Evolutionary conservation across 1,140 invertebrate genomes (phyloP).

Genomic region (Lordiphosa clarofinis): DNA sequence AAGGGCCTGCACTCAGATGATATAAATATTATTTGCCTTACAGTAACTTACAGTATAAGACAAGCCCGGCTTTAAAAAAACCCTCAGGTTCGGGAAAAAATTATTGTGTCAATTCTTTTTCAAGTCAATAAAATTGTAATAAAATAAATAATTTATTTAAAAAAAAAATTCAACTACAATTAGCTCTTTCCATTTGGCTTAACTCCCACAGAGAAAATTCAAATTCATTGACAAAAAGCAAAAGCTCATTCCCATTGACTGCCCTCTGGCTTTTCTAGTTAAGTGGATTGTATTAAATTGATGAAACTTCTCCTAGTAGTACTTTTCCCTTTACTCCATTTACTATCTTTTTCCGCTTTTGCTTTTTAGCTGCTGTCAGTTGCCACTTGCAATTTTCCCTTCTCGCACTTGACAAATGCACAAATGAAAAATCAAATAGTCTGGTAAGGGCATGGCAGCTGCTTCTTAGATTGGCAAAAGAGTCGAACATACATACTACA

Average conservation of each 20-base stretch:
- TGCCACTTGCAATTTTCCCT: slow-evolving; percentile 53
- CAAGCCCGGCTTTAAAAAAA: too few species aligned
- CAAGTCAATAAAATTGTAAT: too few species aligned
- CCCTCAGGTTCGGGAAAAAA: too few species aligned
- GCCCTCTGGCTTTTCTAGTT: slow-evolving; percentile 35
- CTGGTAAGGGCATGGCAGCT: slow-evolving; percentile 17
- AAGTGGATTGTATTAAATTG: slow-evolving; percentile 62
- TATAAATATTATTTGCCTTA: too few species aligned
- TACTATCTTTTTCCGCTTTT: slow-evolving; percentile 11
- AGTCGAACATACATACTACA: not conserved
- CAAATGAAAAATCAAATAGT: slow-evolving; percentile 60
- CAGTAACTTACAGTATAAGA: too few species aligned
- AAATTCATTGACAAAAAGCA: too few species aligned
- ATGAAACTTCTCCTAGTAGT: slow-evolving; percentile 37
- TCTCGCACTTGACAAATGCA: slow-evolving; percentile 56
- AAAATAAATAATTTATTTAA: too few species aligned
- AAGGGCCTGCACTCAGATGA: too few species aligned
- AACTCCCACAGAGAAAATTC: too few species aligned
- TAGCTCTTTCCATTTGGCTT: too few species aligned
- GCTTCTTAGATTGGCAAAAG: slow-evolving; percentile 24
- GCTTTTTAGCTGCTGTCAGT: slow-evolving; percentile 33
- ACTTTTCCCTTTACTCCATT: not conserved
- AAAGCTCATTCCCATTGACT: slow-evolving; percentile 3
- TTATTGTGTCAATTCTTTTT: too few species aligned
- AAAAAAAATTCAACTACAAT: too few species aligned